phyloP scores from a whole-genome alignment of 2,797 vertebrate species.

The Myripristis jacobus region DNA sequence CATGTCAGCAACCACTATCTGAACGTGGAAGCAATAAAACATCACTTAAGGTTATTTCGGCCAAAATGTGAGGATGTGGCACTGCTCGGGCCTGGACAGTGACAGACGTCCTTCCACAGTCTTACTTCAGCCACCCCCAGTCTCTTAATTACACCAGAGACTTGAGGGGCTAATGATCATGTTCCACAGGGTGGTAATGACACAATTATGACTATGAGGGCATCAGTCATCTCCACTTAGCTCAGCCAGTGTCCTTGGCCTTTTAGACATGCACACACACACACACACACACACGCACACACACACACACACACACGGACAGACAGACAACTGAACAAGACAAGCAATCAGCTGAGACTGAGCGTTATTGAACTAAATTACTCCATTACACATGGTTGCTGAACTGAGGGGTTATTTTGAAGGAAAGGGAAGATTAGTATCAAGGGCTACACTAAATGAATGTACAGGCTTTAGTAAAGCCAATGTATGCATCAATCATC shows the following conservation, averaged over 20 bases:
- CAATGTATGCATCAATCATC: background rate
- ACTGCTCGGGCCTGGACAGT: slow-evolving; percentile 17
- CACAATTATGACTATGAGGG: slow-evolving; percentile 69
- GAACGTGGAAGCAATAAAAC: too few species aligned
- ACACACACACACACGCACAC: slow-evolving; percentile 1
- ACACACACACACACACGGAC: background rate
- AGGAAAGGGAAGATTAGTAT: slow-evolving; percentile 18
- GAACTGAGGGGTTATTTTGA: slow-evolving; percentile 17
- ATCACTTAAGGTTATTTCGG: slow-evolving; percentile 2
- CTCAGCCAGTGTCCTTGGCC: slow-evolving; percentile 72
- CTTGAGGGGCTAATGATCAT: slow-evolving; percentile 72
- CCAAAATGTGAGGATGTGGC: slow-evolving; percentile 27
- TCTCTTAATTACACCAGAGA: slow-evolving; percentile 68
- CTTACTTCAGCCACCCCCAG: slow-evolving; percentile 54
- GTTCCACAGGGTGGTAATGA: slow-evolving; percentile 76
- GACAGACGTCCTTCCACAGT: slow-evolving; percentile 45
- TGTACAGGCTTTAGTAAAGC: background rate
- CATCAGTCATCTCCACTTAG: slow-evolving; percentile 77
- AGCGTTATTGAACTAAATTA: slow-evolving; percentile 60
- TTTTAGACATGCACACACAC: slow-evolving; percentile 26
- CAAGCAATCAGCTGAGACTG: slow-evolving; percentile 37
- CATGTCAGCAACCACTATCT: background rate
- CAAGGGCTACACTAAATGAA: slow-evolving; percentile 5
- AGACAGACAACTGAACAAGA: slow-evolving; percentile 32
- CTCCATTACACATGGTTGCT: slow-evolving; percentile 45